Percentiles rank a stretch among this genome's conserved stretches.
phyloP scores from a whole-genome alignment of 64 coral and sea anemone species.

The Pocillopora damicornis region DNA sequence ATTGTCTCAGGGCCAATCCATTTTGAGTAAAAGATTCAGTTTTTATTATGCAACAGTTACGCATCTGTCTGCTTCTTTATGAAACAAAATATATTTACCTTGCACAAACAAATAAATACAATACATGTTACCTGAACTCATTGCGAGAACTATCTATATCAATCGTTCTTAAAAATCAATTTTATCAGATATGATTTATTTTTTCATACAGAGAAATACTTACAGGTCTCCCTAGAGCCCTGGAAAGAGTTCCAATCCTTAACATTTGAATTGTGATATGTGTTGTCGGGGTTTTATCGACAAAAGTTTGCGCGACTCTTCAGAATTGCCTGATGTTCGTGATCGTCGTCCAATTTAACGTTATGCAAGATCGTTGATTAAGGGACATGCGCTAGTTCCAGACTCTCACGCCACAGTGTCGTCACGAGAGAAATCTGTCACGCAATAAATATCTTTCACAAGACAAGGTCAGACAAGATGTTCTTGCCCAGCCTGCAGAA shows the following conservation, averaged over 20 bases:
- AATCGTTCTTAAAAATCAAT: background rate
- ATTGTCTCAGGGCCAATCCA: no score
- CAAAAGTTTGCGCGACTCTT: background rate
- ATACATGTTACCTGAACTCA: no score
- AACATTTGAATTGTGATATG: conserved; percentile 13
- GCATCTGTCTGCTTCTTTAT: no score
- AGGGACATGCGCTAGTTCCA: background rate
- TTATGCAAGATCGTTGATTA: background rate
- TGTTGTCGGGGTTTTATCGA: background rate
- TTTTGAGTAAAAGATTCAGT: no score
- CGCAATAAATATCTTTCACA: no score
- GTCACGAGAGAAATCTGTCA: no score
- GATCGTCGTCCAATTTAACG: background rate
- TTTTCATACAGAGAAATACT: background rate
- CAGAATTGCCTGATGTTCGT: background rate
- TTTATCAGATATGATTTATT: background rate
- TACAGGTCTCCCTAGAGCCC: conserved; percentile 19
- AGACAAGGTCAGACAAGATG: no score
- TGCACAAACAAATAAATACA: no score
- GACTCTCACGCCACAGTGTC: background rate
- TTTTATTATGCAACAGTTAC: no score
- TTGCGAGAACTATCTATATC: background rate
- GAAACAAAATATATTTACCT: no score
- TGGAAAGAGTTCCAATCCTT: conserved; percentile 29
- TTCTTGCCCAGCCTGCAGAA: no score